Base-by-base conservation (phyloP, 2,888 invertebrate species). In the Drosophila longiperda region DNA sequence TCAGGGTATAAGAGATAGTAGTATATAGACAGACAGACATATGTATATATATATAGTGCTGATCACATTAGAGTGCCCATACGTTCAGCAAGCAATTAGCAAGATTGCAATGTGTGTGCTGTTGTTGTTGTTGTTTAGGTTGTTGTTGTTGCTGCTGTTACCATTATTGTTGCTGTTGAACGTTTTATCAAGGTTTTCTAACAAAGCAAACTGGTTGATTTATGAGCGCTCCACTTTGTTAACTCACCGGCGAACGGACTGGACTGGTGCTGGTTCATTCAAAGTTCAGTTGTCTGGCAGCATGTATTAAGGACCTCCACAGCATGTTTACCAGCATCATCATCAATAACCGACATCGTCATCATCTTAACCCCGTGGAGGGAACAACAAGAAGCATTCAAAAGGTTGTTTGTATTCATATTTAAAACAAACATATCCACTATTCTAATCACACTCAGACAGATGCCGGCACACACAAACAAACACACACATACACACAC, bases 111-210 rank as follows among this genome's bases (percentile, higher is more conserved):
- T 77, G 77, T 71, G 64, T 67, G 33, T 65, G 42, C 23, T 61
- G 52, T 54, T 33, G 15, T 20, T 36, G 12, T 20, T 50, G 45
- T 66, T 36, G 40, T 45, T 64, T 57, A 54, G 17, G 20, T 23
- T 53, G 20, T 23, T 53, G 45, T 65, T 49, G 48, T 23, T 53
- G 20, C 5, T 53, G 45, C 60, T 49, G 40, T 49, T 63, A 62
- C 60, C 9, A 40, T 45, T 45, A 23, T 72, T 71, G 82, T 82
- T 64, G 48, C 68, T 82, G 89, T 71, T 85, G 82, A 87, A 85
- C 86, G 88, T 78, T 88, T 89, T 88, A 89, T 89, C 88, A 87
- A 86, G 86, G 73, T 89, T 89, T 83, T 88, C 78, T 77, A 89
- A 87, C 90, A 86, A 81, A 80, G 82, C 80, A 74, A 71, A 68